A percentile compares a stretch with the other conserved stretches of the same genome.
Conservation (phyloP, 2,797 vertebrate species). For the Lepilemur ruficaudatus region DNA sequence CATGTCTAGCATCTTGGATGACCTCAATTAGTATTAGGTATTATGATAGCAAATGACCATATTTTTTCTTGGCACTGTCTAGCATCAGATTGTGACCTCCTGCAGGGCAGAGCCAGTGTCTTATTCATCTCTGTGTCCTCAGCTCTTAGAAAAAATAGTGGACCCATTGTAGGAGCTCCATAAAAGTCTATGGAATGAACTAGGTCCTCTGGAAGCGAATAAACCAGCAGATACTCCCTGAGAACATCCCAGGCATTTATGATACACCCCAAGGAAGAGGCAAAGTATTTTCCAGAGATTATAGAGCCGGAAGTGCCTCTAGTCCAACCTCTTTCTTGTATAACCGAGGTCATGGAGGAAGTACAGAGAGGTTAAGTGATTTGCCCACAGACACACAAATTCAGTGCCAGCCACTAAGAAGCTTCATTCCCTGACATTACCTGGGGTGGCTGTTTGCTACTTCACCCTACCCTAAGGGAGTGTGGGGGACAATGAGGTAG, state of each 20-base stretch:
- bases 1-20: background rate
- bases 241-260: background rate
- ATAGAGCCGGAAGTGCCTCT: background rate
- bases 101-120: background rate
- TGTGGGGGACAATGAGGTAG: background rate
- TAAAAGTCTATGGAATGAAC: background rate
- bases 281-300: background rate
- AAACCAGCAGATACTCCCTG: background rate
- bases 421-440: background rate
- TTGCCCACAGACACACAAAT: background rate
- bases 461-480: background rate
- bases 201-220: background rate
- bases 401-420: background rate
- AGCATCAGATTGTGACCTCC: background rate
- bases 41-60: background rate
- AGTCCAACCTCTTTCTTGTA: background rate
- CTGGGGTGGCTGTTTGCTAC: background rate
- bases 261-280: background rate
- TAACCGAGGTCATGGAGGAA: constrained; percentile 8
- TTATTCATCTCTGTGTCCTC: background rate
- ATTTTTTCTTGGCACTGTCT: background rate
- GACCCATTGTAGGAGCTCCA: background rate
- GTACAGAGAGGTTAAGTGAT: background rate
- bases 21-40: background rate
- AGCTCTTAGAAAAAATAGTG: background rate